Base-by-base conservation (phyloP, 1,140 invertebrate genomes). In the Drusus annulatus region DNA sequence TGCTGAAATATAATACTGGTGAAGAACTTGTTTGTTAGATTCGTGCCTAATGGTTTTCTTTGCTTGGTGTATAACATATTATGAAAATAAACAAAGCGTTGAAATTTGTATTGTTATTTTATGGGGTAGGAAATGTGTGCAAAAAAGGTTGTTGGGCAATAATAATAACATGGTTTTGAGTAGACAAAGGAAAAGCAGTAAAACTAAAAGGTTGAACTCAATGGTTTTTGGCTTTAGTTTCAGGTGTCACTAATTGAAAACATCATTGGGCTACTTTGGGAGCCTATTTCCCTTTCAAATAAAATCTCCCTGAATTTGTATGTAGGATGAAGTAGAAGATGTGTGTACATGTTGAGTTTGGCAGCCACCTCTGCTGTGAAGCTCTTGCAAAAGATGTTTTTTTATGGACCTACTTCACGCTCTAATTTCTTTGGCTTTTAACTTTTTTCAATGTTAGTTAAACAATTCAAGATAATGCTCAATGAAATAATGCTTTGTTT, bases 81-180 rank as follows among this genome's bases (percentile, higher is more conserved):
- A 60, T 23, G 56, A 21, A 60, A 60, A 17, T 23, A 60, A 60
- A 60, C 56, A 60, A 60, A 60, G 23, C 17, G 36, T 45, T 45
- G 8, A 10, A 13, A 13, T 45, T 45, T 45, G 23, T 60, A 60
- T 60, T 60, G 56, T 60, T 60, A 7, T 60, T 60, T 60, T 21
- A 21, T 56, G 17, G 17, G 56, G 56, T 13, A 15, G 56, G 23
- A 60, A 60, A 21, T 60, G 21, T 60, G 56, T 60, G 19, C 56
- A 60, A 60, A 60, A 60, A 60, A 60, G 56, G 16, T 60, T 56
- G 17, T 60, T 60, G 56, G 23, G 23, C 17, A 60, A 21, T 19
- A 60, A 45, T 45, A 45, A 45, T 45, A 45, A 13, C 36, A 45
- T 45, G 56, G 17, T 60, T 10, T 60, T 60, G 56, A 60, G 23